Percentiles rank a stretch among this genome's conserved stretches.
These are phyloP conservation scores for Chrysogorgia sp. DNA, from an alignment of 92 coral and sea anemone species.

Conservation along the genomic window DNA sequence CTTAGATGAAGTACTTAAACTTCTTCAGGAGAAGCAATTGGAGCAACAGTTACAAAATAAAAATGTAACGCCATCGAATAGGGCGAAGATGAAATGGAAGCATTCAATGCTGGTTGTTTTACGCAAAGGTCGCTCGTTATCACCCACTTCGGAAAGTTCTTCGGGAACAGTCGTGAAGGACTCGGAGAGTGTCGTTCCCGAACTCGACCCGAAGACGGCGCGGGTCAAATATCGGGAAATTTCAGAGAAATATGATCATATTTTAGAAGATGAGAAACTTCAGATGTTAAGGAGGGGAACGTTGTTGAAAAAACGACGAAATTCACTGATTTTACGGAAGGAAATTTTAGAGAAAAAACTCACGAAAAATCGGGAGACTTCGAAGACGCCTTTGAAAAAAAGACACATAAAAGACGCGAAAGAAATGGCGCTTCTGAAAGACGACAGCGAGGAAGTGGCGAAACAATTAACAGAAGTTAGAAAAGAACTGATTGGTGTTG, in stretches of 20 bases:
- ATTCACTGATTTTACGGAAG: constrained; percentile 82
- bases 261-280: constrained; percentile 84
- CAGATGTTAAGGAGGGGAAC: constrained; percentile 80
- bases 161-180: constrained; percentile 21
- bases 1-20: constrained; percentile 77
- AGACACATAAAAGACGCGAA: constrained; percentile 69
- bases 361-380: constrained; percentile 63
- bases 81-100: constrained; percentile 82
- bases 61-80: constrained; percentile 57
- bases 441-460: constrained; percentile 49
- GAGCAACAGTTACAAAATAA: constrained; percentile 82
- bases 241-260: constrained; percentile 71
- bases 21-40: constrained; percentile 84
- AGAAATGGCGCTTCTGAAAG: constrained; percentile 26
- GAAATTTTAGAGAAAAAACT: constrained; percentile 81
- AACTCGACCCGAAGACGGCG: constrained; percentile 38
- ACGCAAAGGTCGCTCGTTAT: constrained; percentile 58
- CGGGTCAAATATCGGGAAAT: constrained; percentile 56
- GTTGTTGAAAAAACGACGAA: constrained; percentile 82
- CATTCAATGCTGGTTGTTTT: constrained; percentile 84
- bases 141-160: constrained; percentile 54
- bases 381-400: constrained; percentile 75
- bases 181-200: constrained; percentile 44
- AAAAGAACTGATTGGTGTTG: constrained; percentile 57
- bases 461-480: constrained; percentile 75